phyloP scores from a whole-genome alignment of 1,140 invertebrate genomes.

The Harlomillsia oculata region DNA sequence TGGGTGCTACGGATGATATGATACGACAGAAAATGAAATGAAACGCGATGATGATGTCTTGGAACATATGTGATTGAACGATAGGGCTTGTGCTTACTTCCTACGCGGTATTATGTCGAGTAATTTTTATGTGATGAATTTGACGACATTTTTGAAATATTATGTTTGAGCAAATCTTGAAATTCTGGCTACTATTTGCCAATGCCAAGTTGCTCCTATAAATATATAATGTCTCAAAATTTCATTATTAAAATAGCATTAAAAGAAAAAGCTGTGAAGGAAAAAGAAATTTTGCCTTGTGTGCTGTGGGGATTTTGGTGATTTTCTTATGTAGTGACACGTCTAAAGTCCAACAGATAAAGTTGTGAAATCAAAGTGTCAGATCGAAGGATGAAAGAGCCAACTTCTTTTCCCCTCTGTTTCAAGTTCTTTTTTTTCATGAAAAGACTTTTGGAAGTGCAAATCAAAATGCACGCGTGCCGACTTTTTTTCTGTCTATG shows the following conservation, averaged over 20 bases:
- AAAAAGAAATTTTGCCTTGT: slow-evolving; percentile 2
- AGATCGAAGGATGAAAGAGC: slow-evolving; percentile 10
- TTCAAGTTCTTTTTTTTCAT: slow-evolving; percentile 10
- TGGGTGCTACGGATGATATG: slow-evolving; percentile 8
- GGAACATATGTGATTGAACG: slow-evolving; percentile 11
- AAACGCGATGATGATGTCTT: slow-evolving; percentile 10
- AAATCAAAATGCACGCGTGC: background rate
- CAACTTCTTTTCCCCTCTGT: slow-evolving; percentile 21
- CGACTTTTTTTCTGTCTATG: background rate
- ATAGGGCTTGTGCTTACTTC: background rate
- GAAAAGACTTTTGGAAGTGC: background rate
- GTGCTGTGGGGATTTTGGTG: no score
- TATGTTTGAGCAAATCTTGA: background rate
- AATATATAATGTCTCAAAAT: slow-evolving; percentile 8
- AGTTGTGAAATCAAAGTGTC: slow-evolving; percentile 25
- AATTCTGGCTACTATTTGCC: slow-evolving; percentile 1
- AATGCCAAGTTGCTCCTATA: slow-evolving; percentile 4
- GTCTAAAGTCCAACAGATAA: slow-evolving; percentile 9
- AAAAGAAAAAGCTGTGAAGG: background rate
- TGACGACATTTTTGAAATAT: slow-evolving; percentile 1
- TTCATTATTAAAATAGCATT: background rate
- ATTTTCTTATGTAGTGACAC: no score
- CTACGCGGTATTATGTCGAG: background rate
- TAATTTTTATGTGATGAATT: background rate
- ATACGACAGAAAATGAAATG: slow-evolving; percentile 7